Evolutionary conservation across 2,113 vertebrate genomes (phyloP).

Genomic region (Misgurnus mizolepis): DNA sequence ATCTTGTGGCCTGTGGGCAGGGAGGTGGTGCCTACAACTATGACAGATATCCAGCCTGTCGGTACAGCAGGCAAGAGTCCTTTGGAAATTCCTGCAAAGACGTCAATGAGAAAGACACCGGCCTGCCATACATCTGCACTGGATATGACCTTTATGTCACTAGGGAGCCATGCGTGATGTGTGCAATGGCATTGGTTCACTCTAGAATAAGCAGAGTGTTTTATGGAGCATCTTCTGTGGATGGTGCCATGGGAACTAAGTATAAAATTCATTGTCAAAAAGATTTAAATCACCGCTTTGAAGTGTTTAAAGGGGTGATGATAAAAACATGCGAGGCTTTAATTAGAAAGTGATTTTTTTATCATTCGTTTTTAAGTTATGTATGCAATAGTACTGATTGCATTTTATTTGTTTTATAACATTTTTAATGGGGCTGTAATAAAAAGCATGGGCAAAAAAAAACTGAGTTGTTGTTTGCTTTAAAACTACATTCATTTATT

Average conservation of each 20-base stretch:
- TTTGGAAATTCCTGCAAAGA: neutral
- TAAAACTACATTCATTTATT: neutral
- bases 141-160: conserved; percentile 87
- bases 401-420: neutral
- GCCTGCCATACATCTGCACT: conserved; percentile 82
- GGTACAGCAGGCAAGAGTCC: conserved; percentile 12
- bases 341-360: neutral
- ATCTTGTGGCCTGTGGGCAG: conserved; percentile 82
- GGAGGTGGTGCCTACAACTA: conserved; percentile 75
- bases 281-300: conserved; percentile 85
- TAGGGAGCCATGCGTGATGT: conserved; percentile 86
- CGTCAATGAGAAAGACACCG: neutral
- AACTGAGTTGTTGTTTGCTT: neutral
- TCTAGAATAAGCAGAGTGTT: conserved; percentile 84
- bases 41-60: conserved; percentile 66
- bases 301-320: conserved; percentile 81
- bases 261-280: conserved; percentile 80
- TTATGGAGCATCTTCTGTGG: conserved; percentile 72
- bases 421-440: conserved; percentile 2
- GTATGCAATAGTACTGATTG: neutral
- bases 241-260: conserved; percentile 80
- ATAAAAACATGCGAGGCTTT: conserved; percentile 71
- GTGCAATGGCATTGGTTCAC: conserved; percentile 88
- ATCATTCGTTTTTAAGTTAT: conserved; percentile 17
- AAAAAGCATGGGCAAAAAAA: neutral